Evolutionary conservation across 2,113 vertebrate species (phyloP).

Genomic region (Cynoglossus semilaevis): DNA sequence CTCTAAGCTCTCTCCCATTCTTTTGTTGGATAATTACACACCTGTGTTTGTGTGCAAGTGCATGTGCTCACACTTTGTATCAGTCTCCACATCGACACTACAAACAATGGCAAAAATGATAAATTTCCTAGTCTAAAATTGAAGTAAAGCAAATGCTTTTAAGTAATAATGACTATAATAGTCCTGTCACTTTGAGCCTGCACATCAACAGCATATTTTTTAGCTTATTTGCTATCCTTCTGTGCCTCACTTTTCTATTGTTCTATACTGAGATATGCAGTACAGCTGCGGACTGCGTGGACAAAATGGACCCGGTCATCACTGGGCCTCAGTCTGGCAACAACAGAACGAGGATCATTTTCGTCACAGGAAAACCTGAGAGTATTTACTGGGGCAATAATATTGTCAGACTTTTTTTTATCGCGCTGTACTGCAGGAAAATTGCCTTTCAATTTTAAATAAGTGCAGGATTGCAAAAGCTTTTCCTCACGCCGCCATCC

Average conservation of each 20-base stretch:
- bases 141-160: slow-evolving; percentile 47
- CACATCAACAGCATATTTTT: slow-evolving; percentile 32
- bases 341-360: no score
- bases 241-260: slow-evolving; percentile 32
- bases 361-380: no score
- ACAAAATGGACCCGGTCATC: no score
- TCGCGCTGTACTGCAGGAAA: no score
- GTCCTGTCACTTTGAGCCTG: slow-evolving; percentile 22
- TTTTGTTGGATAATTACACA: slow-evolving; percentile 59
- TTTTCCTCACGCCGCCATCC: no score
- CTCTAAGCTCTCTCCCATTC: slow-evolving; percentile 26
- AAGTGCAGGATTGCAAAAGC: no score
- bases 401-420: no score
- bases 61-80: slow-evolving; percentile 1
- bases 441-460: no score
- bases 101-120: slow-evolving; percentile 39
- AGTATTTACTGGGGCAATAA: no score
- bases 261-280: slow-evolving; percentile 1
- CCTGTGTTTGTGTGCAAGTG: slow-evolving; percentile 28
- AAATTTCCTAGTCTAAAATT: slow-evolving; percentile 35
- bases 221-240: slow-evolving; percentile 24
- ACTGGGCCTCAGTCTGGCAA: no score
- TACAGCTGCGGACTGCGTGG: no score
- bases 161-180: slow-evolving; percentile 48
- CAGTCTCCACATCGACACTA: slow-evolving; percentile 23